Percentiles rank a stretch among this genome's conserved stretches.
phyloP scores from a whole-genome alignment of 2,888 invertebrate genomes.

The Pristionchus maxplancki region DNA sequence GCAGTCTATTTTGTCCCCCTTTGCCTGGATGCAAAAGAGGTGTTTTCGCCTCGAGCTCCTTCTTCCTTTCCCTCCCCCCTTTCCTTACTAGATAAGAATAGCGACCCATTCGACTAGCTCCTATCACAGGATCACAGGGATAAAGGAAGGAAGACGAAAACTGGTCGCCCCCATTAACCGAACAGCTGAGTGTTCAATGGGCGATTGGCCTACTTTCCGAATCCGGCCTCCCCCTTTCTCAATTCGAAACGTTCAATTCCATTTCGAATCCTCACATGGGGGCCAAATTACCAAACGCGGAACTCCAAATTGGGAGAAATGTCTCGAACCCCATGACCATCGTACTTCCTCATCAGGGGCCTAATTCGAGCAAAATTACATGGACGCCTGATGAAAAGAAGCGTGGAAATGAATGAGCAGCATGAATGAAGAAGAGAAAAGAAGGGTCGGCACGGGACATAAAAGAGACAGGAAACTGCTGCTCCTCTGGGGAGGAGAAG shows the following conservation, averaged over 20 bases:
- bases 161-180: conserved; percentile 8
- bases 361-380: background rate
- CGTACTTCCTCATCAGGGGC: background rate
- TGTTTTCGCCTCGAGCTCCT: background rate
- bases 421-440: background rate
- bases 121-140: background rate
- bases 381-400: background rate
- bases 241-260: background rate
- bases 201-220: conserved; percentile 14
- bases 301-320: background rate
- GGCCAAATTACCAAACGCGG: background rate
- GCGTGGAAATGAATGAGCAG: background rate
- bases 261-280: background rate
- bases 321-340: too few relatives aligned
- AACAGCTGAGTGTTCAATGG: background rate
- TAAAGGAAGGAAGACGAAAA: background rate
- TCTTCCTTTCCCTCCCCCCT: background rate
- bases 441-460: background rate
- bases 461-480: background rate
- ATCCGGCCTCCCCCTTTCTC: background rate
- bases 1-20: background rate
- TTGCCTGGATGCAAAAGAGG: background rate
- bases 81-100: background rate
- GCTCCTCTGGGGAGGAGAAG: background rate
- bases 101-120: background rate